Evolutionary conservation across 30 jellyfish, hydroid and myxozoan species (phyloP), one percentile per base, ranked within the genome.

Genomic region (Turritopsis rubra): DNA sequence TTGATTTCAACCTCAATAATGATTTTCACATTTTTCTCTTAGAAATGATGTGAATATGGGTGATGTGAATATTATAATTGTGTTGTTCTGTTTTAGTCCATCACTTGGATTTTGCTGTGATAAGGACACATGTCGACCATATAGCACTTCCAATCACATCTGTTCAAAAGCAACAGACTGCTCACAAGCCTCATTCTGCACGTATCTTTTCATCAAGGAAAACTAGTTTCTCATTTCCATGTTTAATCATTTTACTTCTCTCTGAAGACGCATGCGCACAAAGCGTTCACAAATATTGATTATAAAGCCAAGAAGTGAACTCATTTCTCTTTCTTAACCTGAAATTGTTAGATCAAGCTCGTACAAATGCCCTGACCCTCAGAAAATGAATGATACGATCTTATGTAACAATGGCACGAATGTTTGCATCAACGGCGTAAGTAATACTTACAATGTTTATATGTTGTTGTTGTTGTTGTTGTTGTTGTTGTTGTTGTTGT

Each of bases 391-490:
- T 73, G 53, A 87, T 1, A 54, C 28, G n/a, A 70, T 27, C 21
- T 52, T 66, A n/a, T 92, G 98, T 70, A 85, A 75, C 84, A 80
- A 68, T 53, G 88, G 87, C 28, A 70, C 90, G 21, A 85, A 86
- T 83, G 96, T 92, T 21, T 92, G 98, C 75, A 24, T 84, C 54
- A 83, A 68, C 30, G 98, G 98, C 83, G 98, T 92, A 74, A 68
- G 98, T 87, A 5, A 21, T 60, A 60, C n/a, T n/a, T n/a, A n/a
- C n/a, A n/a, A n/a, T n/a, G n/a, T n/a, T n/a, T n/a, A n/a, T n/a
- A n/a, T n/a, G n/a, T n/a, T n/a, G n/a, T n/a, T n/a, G n/a, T n/a
- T n/a, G n/a, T n/a, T n/a, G n/a, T n/a, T n/a, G n/a, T n/a, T n/a
- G n/a, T n/a, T n/a, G n/a, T n/a, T n/a, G n/a, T n/a, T n/a, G n/a